These are phyloP conservation scores for Florisuga fusca DNA, from an alignment of 2,797 vertebrate species.

Conservation along the genomic window DNA sequence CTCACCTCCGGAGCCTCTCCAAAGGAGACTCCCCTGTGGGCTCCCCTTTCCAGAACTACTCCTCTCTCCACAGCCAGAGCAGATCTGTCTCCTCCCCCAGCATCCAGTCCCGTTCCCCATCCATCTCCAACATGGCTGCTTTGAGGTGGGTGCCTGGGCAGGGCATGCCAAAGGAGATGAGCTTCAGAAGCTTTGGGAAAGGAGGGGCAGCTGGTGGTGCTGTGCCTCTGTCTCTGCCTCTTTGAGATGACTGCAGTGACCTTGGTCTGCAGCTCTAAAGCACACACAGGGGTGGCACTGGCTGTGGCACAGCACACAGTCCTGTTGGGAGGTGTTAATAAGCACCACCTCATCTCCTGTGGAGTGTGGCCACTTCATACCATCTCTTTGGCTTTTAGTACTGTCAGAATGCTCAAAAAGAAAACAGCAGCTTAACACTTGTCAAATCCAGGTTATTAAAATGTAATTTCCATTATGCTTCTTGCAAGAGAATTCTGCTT, in stretches of 20 bases:
- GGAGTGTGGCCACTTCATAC: background rate
- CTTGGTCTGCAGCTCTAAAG: background rate
- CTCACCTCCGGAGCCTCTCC: conserved; percentile 89
- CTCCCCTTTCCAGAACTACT: conserved; percentile 92
- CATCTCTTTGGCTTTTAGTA: background rate
- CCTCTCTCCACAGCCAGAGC: conserved; percentile 88
- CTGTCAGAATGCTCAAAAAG: background rate
- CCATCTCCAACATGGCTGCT: conserved; percentile 96
- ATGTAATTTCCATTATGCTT: background rate
- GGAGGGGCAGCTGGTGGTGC: accelerated
- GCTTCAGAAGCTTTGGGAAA: background rate
- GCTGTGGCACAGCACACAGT: background rate
- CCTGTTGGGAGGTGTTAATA: background rate
- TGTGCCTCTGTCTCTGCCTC: background rate
- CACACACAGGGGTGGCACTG: background rate
- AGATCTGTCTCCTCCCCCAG: conserved; percentile 85
- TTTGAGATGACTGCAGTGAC: too few species aligned
- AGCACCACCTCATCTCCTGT: background rate
- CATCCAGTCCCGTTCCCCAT: conserved; percentile 89
- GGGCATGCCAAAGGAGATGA: accelerated
- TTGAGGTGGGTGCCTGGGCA: conserved; percentile 82
- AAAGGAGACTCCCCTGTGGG: conserved; percentile 88
- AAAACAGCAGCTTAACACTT: background rate
- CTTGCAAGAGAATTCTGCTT: background rate
- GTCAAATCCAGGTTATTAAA: background rate